These are phyloP conservation scores for Ormyrus thymus DNA, from an alignment of 2,888 invertebrate species.

Conservation along the genomic window DNA sequence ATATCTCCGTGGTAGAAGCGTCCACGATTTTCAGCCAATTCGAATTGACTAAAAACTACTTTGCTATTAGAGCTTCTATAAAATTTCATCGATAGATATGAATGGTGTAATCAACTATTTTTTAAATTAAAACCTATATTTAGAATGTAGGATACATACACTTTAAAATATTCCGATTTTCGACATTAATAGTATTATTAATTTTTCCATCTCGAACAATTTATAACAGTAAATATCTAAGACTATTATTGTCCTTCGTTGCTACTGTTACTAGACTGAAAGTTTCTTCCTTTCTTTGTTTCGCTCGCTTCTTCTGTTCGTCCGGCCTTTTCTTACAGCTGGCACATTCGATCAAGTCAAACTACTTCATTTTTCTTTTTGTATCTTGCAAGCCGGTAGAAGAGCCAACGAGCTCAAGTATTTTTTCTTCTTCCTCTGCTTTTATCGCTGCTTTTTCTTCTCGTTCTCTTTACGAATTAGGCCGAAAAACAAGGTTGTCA, in stretches of 20 bases:
- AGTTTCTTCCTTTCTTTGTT: neutral
- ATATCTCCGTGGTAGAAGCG: too few species aligned
- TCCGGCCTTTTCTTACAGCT: constrained; percentile 23
- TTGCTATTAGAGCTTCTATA: too few species aligned
- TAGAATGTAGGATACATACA: too few species aligned
- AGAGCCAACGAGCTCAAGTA: neutral
- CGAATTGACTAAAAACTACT: too few species aligned
- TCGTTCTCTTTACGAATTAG: neutral
- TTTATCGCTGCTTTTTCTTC: neutral
- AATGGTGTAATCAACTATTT: too few species aligned
- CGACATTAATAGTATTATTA: too few species aligned
- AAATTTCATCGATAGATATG: too few species aligned
- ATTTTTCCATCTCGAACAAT: too few species aligned
- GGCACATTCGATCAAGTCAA: constrained; percentile 27
- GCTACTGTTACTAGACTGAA: neutral
- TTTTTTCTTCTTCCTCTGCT: neutral
- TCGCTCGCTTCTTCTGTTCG: constrained; percentile 7
- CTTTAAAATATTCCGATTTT: too few species aligned
- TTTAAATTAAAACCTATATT: too few species aligned
- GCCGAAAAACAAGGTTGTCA: constrained; percentile 39
- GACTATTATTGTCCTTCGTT: neutral
- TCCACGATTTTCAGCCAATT: too few species aligned
- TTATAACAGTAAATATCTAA: too few species aligned
- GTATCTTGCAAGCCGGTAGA: neutral
- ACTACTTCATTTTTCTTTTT: constrained; percentile 29